phyloP scores from a whole-genome alignment of 2,888 invertebrate species.

The Chelonus formosanus region DNA sequence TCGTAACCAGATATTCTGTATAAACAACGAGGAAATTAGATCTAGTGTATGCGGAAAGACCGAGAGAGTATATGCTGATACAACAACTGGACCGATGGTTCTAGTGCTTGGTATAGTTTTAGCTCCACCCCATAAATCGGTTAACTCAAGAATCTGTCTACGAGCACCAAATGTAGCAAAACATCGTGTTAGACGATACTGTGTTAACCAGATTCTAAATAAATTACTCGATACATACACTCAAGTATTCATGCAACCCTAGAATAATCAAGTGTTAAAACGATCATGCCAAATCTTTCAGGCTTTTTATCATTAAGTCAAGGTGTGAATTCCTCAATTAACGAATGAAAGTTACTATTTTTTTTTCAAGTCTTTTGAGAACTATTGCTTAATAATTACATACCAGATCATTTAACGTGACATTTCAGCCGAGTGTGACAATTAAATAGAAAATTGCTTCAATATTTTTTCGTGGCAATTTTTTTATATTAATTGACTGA shows the following conservation, averaged over 20 bases:
- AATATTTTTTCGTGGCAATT: slow-evolving; percentile 9
- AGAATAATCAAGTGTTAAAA: too few species aligned
- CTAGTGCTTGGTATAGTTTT: neutral
- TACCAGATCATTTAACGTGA: slow-evolving; percentile 17
- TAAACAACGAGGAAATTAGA: slow-evolving; percentile 27
- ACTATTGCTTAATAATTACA: slow-evolving; percentile 29
- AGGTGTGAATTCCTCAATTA: slow-evolving; percentile 37
- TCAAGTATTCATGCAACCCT: too few species aligned
- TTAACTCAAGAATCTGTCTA: slow-evolving; percentile 1
- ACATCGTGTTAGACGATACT: slow-evolving; percentile 18
- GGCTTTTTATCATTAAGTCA: slow-evolving; percentile 7
- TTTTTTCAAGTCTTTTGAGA: slow-evolving; percentile 16
- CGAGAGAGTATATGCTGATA: neutral
- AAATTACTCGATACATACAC: neutral
- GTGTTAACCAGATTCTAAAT: slow-evolving; percentile 7
- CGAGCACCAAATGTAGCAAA: slow-evolving; percentile 12
- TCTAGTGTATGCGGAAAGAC: slow-evolving; percentile 27
- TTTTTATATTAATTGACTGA: slow-evolving; percentile 35
- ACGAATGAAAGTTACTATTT: slow-evolving; percentile 21
- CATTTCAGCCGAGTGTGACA: slow-evolving; percentile 33
- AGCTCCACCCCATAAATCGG: slow-evolving; percentile 29
- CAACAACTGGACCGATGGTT: slow-evolving; percentile 2
- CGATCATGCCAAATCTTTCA: too few species aligned
- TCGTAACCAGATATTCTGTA: slow-evolving; percentile 18
- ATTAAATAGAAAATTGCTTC: slow-evolving; percentile 35